Conservation (phyloP, 64 coral and sea anemone species). For the Montipora cactus region DNA sequence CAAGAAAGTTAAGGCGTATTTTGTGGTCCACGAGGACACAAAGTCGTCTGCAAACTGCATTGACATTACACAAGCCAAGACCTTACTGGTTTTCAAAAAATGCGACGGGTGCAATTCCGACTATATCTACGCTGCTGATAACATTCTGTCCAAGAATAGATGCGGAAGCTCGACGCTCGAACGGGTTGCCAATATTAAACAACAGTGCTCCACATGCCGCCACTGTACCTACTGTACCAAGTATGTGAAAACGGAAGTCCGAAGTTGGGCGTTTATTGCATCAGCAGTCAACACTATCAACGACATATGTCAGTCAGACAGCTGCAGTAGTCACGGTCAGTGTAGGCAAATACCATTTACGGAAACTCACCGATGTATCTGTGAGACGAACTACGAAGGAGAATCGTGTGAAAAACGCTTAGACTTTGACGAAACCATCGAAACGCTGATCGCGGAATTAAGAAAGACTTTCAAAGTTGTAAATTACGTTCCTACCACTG, state of each 20-base stretch:
- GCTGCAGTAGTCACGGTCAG: background rate
- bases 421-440: conserved; percentile 1
- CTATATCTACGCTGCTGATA: conserved; percentile 3
- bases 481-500: conserved; percentile 11
- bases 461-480: background rate
- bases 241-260: background rate
- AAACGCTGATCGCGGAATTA: background rate
- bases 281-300: background rate
- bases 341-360: conserved; percentile 7
- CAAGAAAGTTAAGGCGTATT: background rate
- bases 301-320: background rate
- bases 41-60: too few relatives aligned
- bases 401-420: conserved; percentile 11
- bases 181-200: background rate
- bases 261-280: background rate
- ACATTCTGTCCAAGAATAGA: background rate
- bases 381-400: background rate
- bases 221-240: background rate
- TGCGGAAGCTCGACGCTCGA: background rate
- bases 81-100: conserved; percentile 27
- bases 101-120: conserved; percentile 19
- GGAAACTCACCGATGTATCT: conserved; percentile 7
- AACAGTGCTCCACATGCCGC: too few relatives aligned
- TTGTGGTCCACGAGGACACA: background rate
- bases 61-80: background rate